Base-by-base conservation (phyloP, 2,113 vertebrate species). In the Orthochromis indermauri region DNA sequence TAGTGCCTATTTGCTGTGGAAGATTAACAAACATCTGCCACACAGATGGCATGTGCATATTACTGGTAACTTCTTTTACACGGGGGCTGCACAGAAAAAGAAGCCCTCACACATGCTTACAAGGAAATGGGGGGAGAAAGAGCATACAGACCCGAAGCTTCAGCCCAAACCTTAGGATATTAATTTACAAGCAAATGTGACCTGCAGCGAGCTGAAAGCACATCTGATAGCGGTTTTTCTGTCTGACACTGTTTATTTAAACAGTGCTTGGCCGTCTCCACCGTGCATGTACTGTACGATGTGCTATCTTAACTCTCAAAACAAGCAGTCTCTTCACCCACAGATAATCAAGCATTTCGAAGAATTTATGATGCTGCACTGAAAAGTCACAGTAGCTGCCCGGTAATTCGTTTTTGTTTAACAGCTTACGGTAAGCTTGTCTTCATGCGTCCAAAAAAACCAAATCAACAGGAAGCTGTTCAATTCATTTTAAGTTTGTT, bases 401-500 rank as follows among this genome's bases (percentile, higher is more conserved):
- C 1, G 3, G 42, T 11, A 42, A 55, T 4, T 4, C 2, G 54
- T 12, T 49, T 21, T 13, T 19, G 11, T 13, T 45, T 19, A 19
- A 40, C 3, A 2, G 37, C 8, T 17, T 10, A 11, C 12, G 5
- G 14, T 21, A 14, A 73, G 14, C 5, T 9, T 21, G 55, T 47
- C 54, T 16, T 61, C 16, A 10, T 54, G 19, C 3, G 16, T 63
- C n/a, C 6, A 73, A 81, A 45, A 14, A 68, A 21, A 2, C 2
- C 9, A 6, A 24, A 40, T 24, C 35, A 42, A 71, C 37, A 71
- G 66, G 68, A 2, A 16, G 28, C 7, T 1, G 76, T 82, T 63
- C 59, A 81, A 61, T 80, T 63, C 73, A 80, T 90, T 89, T 88
- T 73, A 63, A 76, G 16, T 88, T 73, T 88, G 26, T 3, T 42